phyloP scores from a whole-genome alignment of 2,797 vertebrate species.

The Schizopygopsis malacanthus region DNA sequence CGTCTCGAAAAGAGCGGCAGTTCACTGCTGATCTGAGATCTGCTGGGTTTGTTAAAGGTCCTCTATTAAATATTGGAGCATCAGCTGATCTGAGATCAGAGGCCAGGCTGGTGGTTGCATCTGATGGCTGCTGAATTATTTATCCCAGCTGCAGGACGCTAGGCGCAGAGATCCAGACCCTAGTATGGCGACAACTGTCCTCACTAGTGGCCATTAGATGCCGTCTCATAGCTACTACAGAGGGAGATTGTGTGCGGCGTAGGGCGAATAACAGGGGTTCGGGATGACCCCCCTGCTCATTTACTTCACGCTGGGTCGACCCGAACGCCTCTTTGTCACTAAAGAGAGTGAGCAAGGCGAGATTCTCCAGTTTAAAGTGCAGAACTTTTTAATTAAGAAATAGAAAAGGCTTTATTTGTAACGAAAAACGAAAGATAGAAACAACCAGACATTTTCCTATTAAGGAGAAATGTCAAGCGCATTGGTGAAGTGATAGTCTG shows the following conservation, averaged over 20 bases:
- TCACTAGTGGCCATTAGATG: conserved; percentile 69
- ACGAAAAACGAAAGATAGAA: conserved; percentile 73
- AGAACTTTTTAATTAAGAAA: conserved; percentile 83
- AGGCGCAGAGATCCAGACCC: conserved; percentile 56
- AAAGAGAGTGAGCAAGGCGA: conserved; percentile 47
- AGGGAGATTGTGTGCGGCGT: conserved; percentile 52
- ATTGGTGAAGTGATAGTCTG: conserved; percentile 78
- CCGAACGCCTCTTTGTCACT: conserved; percentile 58
- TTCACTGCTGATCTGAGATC: neutral
- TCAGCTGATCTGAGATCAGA: conserved; percentile 41
- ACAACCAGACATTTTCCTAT: conserved; percentile 82
- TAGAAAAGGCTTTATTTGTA: conserved; percentile 64
- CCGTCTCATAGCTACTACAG: conserved; percentile 46
- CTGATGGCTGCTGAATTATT: conserved; percentile 81
- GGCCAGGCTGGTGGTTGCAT: conserved; percentile 66
- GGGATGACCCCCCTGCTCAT: conserved; percentile 44
- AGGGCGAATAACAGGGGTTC: neutral
- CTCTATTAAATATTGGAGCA: neutral
- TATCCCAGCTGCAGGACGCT: conserved; percentile 75
- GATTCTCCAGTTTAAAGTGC: conserved; percentile 77
- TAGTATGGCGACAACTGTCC: conserved; percentile 72
- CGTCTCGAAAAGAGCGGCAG: conserved; percentile 61
- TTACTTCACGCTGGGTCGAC: conserved; percentile 58
- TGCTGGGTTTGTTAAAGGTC: conserved; percentile 1
- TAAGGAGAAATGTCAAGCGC: conserved; percentile 86